Conservation (phyloP, 2,797 vertebrate genomes). For the Danio kyathit region DNA sequence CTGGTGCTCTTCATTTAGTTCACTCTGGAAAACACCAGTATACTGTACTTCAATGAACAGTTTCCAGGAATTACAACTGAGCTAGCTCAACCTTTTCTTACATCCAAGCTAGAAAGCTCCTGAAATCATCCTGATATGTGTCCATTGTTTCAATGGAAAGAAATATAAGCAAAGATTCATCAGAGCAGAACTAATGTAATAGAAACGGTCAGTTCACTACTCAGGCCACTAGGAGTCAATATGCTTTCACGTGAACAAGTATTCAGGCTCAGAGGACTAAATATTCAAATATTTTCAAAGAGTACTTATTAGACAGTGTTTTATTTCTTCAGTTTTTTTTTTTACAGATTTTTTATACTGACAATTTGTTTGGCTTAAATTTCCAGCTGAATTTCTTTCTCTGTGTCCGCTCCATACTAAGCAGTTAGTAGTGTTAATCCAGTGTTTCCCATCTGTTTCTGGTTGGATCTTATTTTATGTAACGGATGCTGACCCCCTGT, state of each 20-base stretch:
- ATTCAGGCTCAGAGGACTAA: not conserved
- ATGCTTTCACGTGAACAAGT: not conserved
- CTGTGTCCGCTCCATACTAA: not conserved
- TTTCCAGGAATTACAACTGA: conserved; percentile 7
- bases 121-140: not conserved
- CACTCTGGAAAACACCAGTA: not conserved
- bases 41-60: no score
- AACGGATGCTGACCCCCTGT: not conserved
- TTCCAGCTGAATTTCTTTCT: not conserved
- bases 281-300: not conserved
- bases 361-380: not conserved
- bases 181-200: not conserved
- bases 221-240: conserved; percentile 4
- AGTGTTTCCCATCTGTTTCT: conserved; percentile 2
- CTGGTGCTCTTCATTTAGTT: conserved; percentile 40
- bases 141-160: not conserved
- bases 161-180: not conserved
- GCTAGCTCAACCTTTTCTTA: not conserved
- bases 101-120: not conserved
- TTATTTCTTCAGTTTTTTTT: not conserved
- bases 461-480: not conserved
- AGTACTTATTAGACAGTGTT: not conserved
- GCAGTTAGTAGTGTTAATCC: not conserved
- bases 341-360: no score
- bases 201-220: not conserved